Evolutionary conservation across 2,888 invertebrate species (phyloP).

Genomic region (Dryobota labecula): DNA sequence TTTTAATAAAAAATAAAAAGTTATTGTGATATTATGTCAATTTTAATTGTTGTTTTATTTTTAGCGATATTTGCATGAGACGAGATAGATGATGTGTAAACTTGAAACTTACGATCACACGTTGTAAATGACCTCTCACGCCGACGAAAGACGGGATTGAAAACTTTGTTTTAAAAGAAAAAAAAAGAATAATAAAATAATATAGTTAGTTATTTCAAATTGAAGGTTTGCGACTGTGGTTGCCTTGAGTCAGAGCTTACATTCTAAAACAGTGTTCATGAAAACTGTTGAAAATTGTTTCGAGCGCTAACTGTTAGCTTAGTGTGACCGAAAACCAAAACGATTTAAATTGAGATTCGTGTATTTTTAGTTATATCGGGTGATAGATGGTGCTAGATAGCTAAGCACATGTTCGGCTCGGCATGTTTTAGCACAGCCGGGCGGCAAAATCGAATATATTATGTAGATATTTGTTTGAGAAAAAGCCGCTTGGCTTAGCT

Average conservation of each 20-base stretch:
- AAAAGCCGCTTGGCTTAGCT: background rate
- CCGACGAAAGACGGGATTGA: background rate
- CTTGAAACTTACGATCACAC: background rate
- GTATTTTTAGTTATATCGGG: background rate
- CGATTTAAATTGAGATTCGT: background rate
- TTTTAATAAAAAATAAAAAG: background rate
- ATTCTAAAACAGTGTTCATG: background rate
- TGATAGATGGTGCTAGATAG: background rate
- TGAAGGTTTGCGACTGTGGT: background rate
- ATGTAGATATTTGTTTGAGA: background rate
- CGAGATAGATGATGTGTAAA: background rate
- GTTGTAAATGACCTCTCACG: background rate
- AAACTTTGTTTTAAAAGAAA: no score
- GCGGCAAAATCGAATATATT: background rate
- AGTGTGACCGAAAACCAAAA: background rate
- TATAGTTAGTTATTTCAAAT: background rate
- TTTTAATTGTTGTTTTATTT: slow-evolving; percentile 13
- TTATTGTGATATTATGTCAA: background rate
- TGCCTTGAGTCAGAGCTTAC: no score
- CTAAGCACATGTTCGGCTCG: background rate
- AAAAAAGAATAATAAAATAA: background rate
- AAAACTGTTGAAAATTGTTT: background rate
- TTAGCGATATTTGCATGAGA: background rate
- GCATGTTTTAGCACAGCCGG: background rate
- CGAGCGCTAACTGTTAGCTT: background rate